Conservation (phyloP, 2,797 vertebrate genomes). For the Lacerta viridis region DNA sequence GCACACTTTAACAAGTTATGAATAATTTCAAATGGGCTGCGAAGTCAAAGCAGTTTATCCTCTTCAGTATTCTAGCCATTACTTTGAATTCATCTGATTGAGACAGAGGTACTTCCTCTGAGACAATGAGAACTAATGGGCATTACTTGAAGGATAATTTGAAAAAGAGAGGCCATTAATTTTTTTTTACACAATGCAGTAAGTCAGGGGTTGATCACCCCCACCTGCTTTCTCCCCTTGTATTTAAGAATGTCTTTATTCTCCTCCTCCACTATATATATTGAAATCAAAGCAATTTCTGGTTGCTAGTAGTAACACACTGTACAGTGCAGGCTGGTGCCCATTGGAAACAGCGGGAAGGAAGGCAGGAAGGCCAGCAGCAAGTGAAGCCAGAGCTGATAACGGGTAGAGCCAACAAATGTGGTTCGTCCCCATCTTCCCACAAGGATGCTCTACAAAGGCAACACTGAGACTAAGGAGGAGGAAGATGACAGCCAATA, state of each 20-base stretch:
- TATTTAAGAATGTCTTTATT: not conserved
- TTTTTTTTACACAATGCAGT: not conserved
- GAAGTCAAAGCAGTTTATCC: slow-evolving; percentile 37
- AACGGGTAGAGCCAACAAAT: too few relatives aligned
- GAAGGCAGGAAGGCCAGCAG: too few relatives aligned
- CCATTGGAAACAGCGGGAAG: too few relatives aligned
- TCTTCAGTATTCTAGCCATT: slow-evolving; percentile 9
- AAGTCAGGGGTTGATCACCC: not conserved
- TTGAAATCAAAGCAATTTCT: slow-evolving; percentile 30
- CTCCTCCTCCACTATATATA: not conserved
- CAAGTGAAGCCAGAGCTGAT: too few relatives aligned
- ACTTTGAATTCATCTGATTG: not conserved
- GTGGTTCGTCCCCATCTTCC: too few relatives aligned
- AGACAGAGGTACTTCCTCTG: not conserved
- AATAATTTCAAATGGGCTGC: slow-evolving; percentile 2
- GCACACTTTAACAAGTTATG: slow-evolving; percentile 23
- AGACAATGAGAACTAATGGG: slow-evolving; percentile 5
- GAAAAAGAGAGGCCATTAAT: not conserved
- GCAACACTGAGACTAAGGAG: too few relatives aligned
- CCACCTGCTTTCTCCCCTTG: not conserved
- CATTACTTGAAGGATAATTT: not conserved
- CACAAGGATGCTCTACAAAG: too few relatives aligned
- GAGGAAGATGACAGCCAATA: too few relatives aligned
- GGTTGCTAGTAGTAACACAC: too few relatives aligned
- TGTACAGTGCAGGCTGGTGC: too few relatives aligned